Base-by-base conservation (phyloP, 2,888 invertebrate species). In the Eudemis profundana region DNA sequence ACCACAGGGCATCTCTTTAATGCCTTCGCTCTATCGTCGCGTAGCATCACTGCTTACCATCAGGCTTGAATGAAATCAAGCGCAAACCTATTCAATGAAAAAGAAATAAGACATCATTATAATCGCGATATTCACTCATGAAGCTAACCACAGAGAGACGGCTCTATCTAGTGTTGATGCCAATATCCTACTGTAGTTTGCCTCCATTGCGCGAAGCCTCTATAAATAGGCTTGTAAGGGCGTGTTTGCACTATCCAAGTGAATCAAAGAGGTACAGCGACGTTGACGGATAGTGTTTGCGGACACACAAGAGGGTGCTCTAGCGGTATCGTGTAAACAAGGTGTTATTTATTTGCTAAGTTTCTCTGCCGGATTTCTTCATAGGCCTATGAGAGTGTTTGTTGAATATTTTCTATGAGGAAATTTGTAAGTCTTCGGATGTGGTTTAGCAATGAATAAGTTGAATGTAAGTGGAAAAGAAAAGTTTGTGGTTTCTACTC, bases 211-310 rank as follows among this genome's bases (percentile, higher is more conserved):
- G 29, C 29, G n/a, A 36, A n/a, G 38, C 60, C 27, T 59, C 65
- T 65, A 65, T 65, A 69, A 70, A 68, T 69, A 70, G 69, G 67
- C 64, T 44, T 61, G 38, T 70, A 69, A 70, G 69, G 71, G 68
- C 68, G 50, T 71, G 71, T 71, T 70, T 71, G 70, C 70, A 70
- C 68, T 65, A 36, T 57, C 62, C 66, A 68, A 76, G 73, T 74
- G 74, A 76, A 76, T 73, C 74, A 72, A 70, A 69, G 68, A 62
- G 47, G 56, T 62, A 65, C 65, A 29, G 50, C 57, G 79, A 78
- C 77, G 71, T 74, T 78, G 78, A 78, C 74, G 69, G 78, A 79
- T 78, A 74, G 74, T 79, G 78, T 79, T 78, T 78, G 78, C 67
- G 70, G 73, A 73, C 74, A 71, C 69, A 63, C 63, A 67, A 70